Base-by-base conservation (phyloP, 2,797 vertebrate genomes). In the Onychomys arenicola region DNA sequence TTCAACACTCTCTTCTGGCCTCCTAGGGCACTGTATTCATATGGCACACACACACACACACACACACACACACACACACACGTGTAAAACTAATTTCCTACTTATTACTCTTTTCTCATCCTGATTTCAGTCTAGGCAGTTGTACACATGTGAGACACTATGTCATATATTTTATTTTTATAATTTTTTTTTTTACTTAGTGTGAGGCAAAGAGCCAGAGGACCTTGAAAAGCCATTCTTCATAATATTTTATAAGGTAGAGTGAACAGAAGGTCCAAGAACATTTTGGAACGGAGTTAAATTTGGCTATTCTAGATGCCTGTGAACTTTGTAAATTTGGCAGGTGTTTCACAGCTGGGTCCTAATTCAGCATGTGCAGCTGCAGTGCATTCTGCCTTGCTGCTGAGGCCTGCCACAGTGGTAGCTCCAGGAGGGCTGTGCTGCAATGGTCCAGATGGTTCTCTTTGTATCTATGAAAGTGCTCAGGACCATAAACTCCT, bases 281-380 rank as follows among this genome's bases (percentile, higher is more conserved):
- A 93, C 23, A 13, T 55, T 93, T 96, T 95, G 76, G 61, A 94
- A 92, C 93, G 94, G 86, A 97, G 92, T 87, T 94, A 95, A 96
- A 95, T 97, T 97, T 92, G 95, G 97, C 93, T 96, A 65, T 96
- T 97, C 97, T 84, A 95, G 93, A 94, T 96, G 95, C 92, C n/a
- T 97, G 52, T 78, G 88, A 90, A 91, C 63, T 98, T 97, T 92
- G 12, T 93, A 87, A 97, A 97, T 96, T 85, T 97, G 92, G 61
- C 96, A 97, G 14, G 8, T 67, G 80, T 97, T 98, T 98, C 90
- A 97, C 89, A 96, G 86, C 96, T 95, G 96, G 97, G 94, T 57
- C 94, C 93, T 94, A 93, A 98, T 97, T 98, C 97, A 96, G 91
- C 92, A 61, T 84, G 17, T 95, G 90, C 89, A 95, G 85, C 97